Evolutionary conservation across 37 sponge, comb jelly and placozoan species (phyloP).

Genomic region (Ianthella basta): DNA sequence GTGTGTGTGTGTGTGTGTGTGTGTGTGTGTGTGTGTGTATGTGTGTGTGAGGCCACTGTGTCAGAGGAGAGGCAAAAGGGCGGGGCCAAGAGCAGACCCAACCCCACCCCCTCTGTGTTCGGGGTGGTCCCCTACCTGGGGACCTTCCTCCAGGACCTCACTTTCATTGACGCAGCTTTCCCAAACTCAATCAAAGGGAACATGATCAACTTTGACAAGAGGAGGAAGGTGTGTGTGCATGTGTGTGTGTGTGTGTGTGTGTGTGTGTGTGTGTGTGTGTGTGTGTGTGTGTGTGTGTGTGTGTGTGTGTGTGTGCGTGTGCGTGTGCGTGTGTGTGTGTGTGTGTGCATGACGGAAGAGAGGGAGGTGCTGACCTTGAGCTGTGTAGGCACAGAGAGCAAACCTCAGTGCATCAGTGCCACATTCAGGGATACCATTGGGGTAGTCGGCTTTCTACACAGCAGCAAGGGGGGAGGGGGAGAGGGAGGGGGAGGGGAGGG

Average conservation of each 20-base stretch:
- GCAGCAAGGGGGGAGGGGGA: neutral
- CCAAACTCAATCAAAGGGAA: constrained; percentile 53
- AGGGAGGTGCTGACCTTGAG: constrained; percentile 64
- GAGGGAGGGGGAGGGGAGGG: too few relatives aligned
- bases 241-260: too few relatives aligned
- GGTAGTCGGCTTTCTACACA: constrained; percentile 84
- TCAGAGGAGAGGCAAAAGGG: constrained; percentile 20
- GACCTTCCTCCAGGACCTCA: constrained; percentile 88
- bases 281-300: too few relatives aligned
- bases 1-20: too few relatives aligned
- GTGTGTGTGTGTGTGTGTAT: too few relatives aligned
- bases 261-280: too few relatives aligned
- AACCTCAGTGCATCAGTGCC: constrained; percentile 98
- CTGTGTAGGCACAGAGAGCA: constrained; percentile 96
- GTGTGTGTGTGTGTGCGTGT: too few relatives aligned
- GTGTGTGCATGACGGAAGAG: too few relatives aligned
- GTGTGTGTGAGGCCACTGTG: neutral
- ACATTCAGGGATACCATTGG: constrained; percentile 98
- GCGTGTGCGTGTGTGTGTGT: too few relatives aligned
- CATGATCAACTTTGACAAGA: constrained; percentile 79
- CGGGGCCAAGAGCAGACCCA: neutral
- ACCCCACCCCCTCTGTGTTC: neutral
- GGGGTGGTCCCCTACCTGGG: constrained; percentile 91
- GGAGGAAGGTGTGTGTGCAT: constrained; percentile 28
- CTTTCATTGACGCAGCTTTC: constrained; percentile 74